These are phyloP conservation scores for Griposia aprilina DNA, from an alignment of 2,888 invertebrate genomes.

Conservation along the genomic window DNA sequence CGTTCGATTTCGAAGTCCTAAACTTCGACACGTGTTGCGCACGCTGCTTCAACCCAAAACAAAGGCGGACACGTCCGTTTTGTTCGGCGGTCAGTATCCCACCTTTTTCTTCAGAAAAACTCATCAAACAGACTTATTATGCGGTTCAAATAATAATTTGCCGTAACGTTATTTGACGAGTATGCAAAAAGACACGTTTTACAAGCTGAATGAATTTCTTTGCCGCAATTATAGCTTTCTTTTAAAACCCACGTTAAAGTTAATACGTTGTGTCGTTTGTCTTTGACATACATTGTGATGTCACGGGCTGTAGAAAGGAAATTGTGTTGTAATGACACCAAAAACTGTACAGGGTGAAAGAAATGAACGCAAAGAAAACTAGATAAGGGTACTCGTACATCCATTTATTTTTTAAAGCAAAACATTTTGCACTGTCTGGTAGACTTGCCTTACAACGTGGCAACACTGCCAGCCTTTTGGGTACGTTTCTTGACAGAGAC, in stretches of 20 bases:
- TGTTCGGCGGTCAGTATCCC: too few species aligned
- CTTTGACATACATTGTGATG: conserved; percentile 23
- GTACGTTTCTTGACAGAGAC: neutral
- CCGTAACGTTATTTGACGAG: neutral
- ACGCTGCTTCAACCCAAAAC: too few species aligned
- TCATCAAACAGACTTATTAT: neutral
- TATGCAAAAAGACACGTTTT: neutral
- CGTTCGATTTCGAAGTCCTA: too few species aligned
- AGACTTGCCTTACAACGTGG: neutral
- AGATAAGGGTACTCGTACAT: neutral
- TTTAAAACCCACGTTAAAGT: conserved; percentile 6
- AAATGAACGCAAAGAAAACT: neutral
- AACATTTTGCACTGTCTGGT: neutral
- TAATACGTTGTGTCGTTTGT: conserved; percentile 3
- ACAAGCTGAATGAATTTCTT: neutral
- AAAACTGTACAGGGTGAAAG: conserved; percentile 13
- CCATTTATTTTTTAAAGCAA: neutral
- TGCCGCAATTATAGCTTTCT: neutral
- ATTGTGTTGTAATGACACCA: conserved; percentile 5
- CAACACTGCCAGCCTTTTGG: neutral
- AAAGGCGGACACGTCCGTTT: too few species aligned
- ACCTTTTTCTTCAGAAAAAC: neutral
- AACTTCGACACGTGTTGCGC: too few species aligned
- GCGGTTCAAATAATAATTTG: neutral
- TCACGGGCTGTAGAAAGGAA: neutral